Base-by-base conservation (phyloP, 2,888 invertebrate genomes). In the Synanthedon myopaeformis region DNA sequence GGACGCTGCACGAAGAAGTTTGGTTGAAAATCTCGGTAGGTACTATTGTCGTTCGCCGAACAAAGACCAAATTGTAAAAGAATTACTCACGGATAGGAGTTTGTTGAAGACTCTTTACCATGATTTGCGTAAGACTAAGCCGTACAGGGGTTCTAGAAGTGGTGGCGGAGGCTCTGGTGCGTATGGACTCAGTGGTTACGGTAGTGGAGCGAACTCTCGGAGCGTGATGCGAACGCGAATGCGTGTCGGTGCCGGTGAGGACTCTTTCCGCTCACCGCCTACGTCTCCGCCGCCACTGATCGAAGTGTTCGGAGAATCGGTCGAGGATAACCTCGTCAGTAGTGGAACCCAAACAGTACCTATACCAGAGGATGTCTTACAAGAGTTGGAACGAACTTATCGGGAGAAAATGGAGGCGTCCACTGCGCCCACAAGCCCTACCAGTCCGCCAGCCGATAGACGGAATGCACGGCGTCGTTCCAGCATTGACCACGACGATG, bases 401-500 rank as follows among this genome's bases (percentile, higher is more conserved):
- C 75, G 73, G 28, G 84, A 82, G 52, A 79, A 76, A 62, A 57
- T 77, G 63, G 89, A 83, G 57, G 83, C 89, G 60, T 74, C 65
- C 54, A 86, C 79, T 53, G 71, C 67, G 5, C 85, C 85, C 4
- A 82, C 83, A 5, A 79, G 82, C 55, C 85, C 86, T 2, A 81
- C 83, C 5, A 79, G 85, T 41, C 83, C 81, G 45, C 74, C 81
- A 13, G 71, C 79, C 3, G 86, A 74, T 53, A 72, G 82, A 14
- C 77, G 79, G 53, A 73, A 81, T 6, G 69, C 81, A 56, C 83
- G 93, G 6, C 89, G 94, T 51, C 90, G 93, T 64, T 93, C 93
- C 63, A 94, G 94, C 70, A 92, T 94, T 12, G 94, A 94, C 69
- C 92, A 94, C 72, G 94, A 94, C 66, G 95, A 95, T 68, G 92